Base-by-base conservation (phyloP, 2,888 invertebrate species). In the Drosophila lutescens region DNA sequence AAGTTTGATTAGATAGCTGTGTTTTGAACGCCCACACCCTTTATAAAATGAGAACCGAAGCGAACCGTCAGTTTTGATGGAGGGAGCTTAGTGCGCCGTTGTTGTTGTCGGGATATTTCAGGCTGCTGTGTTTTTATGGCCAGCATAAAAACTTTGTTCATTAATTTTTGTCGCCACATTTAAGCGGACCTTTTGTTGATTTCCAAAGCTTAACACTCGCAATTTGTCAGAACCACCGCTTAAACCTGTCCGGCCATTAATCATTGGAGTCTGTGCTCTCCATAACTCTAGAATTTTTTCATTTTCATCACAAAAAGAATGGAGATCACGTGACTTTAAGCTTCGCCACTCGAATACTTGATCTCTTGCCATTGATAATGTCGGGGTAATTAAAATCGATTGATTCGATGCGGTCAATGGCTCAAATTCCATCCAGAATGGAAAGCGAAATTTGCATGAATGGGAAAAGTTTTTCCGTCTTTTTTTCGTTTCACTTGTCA, bases 141-240 rank as follows among this genome's bases (percentile, higher is more conserved):
- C 1, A 41, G 51, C 65, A 67, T 67, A 71, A 78, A 86, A 87
- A 90, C 80, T 87, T 91, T 89, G 77, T 90, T 91, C 90, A 90
- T 91, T 90, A 87, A 87, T 89, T 89, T 86, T 80, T 83, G 77
- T 76, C 80, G 72, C 70, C 73, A 79, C 69, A 80, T 74, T 85
- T 77, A 67, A 84, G 73, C 76, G 56, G 56, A 36, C 55, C 26
- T 65, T 67, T 63, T 71, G 62, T 57, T 74, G 59, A 68, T 82
- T 88, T 77, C 69, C 74, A 68, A 76, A 61, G 88, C 85, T 73
- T 80, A 79, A 79, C 86, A 78, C 77, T 79, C 78, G 88, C 84
- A 82, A 86, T 89, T 86, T 86, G 86, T 89, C 86, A 86, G 70
- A 50, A 12, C 58, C 44, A 44, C 17, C 44, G 32, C 34, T 26